Percentiles rank a stretch among this genome's conserved stretches.
Evolutionary conservation across 2,888 invertebrate species (phyloP).

Genomic region (Erannis defoliaria): DNA sequence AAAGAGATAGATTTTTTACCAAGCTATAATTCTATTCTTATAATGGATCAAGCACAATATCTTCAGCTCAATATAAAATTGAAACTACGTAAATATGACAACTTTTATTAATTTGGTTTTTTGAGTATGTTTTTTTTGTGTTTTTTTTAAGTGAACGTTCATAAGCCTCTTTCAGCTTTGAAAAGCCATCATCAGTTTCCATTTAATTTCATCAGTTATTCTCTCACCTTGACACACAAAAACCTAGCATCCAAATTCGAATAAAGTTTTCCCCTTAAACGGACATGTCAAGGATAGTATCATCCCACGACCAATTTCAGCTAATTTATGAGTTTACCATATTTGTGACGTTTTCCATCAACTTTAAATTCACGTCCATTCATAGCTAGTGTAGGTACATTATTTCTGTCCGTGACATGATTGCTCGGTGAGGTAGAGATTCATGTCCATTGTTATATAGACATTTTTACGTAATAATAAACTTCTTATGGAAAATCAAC

Average conservation of each 20-base stretch:
- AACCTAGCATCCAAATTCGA: constrained; percentile 32
- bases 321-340: constrained; percentile 20
- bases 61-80: no score
- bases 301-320: constrained; percentile 34
- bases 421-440: constrained; percentile 51
- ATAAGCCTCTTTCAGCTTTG: no score
- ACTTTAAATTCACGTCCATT: constrained; percentile 45
- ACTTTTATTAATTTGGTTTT: no score
- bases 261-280: constrained; percentile 32
- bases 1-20: no score
- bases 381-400: constrained; percentile 40
- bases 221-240: constrained; percentile 39
- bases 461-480: neutral
- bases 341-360: constrained; percentile 44
- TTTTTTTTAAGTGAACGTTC: no score
- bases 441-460: neutral
- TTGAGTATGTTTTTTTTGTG: no score
- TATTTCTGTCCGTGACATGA: constrained; percentile 67
- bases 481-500: neutral
- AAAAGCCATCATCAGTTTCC: neutral
- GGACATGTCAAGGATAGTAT: constrained; percentile 47
- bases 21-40: no score
- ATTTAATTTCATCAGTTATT: neutral
- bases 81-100: no score
- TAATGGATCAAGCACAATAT: no score